Evolutionary conservation across 2,797 vertebrate genomes (phyloP), one percentile per base, ranked within the genome.

Genomic region (Onychomys torridus): DNA sequence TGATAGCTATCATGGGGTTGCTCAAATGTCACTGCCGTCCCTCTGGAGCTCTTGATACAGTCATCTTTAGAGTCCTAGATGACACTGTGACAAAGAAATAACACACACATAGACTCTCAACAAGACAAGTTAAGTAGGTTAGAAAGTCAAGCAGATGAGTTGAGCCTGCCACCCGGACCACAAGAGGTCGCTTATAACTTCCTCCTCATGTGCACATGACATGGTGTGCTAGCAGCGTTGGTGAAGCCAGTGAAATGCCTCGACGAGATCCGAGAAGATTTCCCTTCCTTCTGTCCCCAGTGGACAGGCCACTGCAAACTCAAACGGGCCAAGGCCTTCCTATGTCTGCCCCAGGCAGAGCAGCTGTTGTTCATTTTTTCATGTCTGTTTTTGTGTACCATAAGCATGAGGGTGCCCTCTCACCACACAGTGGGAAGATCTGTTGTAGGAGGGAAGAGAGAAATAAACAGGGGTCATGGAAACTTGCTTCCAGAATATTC

Each of bases 281-380:
- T 73, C 55, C 73, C 32, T 92, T 94, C 46, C 65, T 96, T 93
- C 91, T 78, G 9, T 95, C 71, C 95, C 59, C n/a, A 73, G 46
- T 0, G 13, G 85, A n/a, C 76, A 78, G 91, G 34, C 76, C 91
- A 61, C 84, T 93, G 67, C 63, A 67, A 96, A 40, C 91, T 89
- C 2, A 87, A 88, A 85, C 23, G 85, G 95, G 12, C 84, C 77
- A 73, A 65, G 65, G 76, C 96, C 83, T 59, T 93, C 95, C 3
- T 95, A 27, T 91, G 77, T 96, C 98, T 96, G 52, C 76, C 57
- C 94, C 96, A 86, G 90, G 96, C 89, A 91, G 93, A 87, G 59
- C 37, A 78, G 40, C 13, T 34, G 37, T 13, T 14, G 34, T 84
- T 69, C 52, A 37, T 83, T 77, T 81, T 52, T 89, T 81, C 32